Percentiles rank a stretch among this genome's conserved stretches.
Evolutionary conservation across 2,888 invertebrate species (phyloP).

Genomic region (Tinea pellionella): DNA sequence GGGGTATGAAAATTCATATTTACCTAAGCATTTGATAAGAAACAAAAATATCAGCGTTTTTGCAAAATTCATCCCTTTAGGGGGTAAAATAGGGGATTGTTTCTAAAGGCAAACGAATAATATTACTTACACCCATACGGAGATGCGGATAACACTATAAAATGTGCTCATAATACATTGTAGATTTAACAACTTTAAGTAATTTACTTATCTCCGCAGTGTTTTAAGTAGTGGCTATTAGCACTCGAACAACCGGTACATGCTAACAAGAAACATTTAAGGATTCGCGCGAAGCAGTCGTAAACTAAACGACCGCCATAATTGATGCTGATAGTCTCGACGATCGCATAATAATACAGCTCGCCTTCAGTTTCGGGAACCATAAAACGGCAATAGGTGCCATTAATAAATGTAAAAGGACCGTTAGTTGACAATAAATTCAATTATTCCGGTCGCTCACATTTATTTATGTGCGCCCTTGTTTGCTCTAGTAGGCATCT

Average conservation of each 20-base stretch:
- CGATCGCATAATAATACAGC: conserved; percentile 16
- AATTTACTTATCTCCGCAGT: neutral
- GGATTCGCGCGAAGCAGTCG: conserved; percentile 11
- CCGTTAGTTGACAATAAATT: conserved; percentile 24
- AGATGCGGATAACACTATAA: too few species aligned
- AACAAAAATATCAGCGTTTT: too few species aligned
- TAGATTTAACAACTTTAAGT: neutral
- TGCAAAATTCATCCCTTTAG: too few species aligned
- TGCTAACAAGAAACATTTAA: conserved; percentile 8
- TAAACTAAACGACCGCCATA: conserved; percentile 12
- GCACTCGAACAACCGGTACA: neutral
- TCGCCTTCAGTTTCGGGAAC: conserved; percentile 14
- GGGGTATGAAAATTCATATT: too few species aligned
- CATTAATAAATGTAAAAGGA: conserved; percentile 18
- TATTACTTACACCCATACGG: too few species aligned
- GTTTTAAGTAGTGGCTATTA: neutral
- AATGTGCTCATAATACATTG: neutral
- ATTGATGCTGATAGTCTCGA: conserved; percentile 11
- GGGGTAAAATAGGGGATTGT: too few species aligned
- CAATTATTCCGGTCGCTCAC: conserved; percentile 21
- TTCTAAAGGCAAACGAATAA: too few species aligned
- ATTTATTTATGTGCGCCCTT: conserved; percentile 13
- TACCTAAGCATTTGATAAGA: too few species aligned
- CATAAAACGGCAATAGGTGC: conserved; percentile 16
- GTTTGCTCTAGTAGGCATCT: conserved; percentile 20